These are phyloP conservation scores for Vultur gryphus DNA, from an alignment of 2,797 vertebrate species.

Conservation along the genomic window DNA sequence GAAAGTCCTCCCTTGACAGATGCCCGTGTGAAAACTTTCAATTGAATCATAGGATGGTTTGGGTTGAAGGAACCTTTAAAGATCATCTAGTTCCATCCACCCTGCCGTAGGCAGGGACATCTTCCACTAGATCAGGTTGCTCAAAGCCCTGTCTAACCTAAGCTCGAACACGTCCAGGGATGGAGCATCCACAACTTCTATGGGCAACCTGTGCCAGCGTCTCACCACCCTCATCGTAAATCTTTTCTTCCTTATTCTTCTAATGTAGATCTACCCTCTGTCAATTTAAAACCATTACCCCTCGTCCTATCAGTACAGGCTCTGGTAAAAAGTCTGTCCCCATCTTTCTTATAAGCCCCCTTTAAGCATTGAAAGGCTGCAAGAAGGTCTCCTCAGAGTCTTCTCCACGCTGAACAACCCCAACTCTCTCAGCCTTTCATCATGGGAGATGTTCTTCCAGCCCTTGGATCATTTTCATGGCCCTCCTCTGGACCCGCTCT, in stretches of 20 bases:
- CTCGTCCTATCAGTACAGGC: background rate
- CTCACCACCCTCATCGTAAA: background rate
- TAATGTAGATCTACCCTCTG: background rate
- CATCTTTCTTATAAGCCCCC: background rate
- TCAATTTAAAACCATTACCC: background rate
- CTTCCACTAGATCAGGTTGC: background rate
- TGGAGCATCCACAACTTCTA: too few relatives aligned
- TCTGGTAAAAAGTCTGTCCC: background rate
- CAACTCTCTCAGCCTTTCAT: background rate
- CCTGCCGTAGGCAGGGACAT: background rate
- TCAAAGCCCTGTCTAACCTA: background rate
- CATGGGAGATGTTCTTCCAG: background rate
- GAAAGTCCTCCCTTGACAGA: background rate
- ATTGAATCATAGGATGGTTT: background rate
- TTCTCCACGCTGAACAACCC: background rate
- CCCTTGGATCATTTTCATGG: background rate
- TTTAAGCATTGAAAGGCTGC: background rate
- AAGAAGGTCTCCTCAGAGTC: background rate
- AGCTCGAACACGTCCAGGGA: background rate
- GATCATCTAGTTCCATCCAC: background rate
- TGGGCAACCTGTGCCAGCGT: background rate
- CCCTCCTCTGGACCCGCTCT: background rate
- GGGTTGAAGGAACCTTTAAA: background rate
- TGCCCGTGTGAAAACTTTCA: background rate
- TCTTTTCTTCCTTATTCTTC: background rate